Percentiles rank a stretch among this genome's conserved stretches.
Conservation (phyloP, 2,113 vertebrate genomes). For the Glaucomys volans region DNA sequence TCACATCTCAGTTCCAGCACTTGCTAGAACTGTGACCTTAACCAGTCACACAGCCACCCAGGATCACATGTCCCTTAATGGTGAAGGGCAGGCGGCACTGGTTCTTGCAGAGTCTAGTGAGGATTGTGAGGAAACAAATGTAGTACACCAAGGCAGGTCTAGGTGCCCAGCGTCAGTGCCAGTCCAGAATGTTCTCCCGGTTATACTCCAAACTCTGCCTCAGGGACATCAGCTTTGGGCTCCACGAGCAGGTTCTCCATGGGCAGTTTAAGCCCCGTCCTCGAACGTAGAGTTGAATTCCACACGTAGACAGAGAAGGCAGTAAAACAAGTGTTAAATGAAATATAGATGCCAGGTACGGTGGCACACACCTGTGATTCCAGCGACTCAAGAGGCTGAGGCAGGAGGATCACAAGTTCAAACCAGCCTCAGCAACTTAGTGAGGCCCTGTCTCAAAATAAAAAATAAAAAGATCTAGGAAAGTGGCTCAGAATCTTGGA, state of each 20-base stretch:
- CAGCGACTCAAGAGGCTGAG: not conserved
- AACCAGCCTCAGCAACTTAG: not conserved
- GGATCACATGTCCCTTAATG: not conserved
- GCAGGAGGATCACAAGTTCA: not conserved
- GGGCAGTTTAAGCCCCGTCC: not conserved
- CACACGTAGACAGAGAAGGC: not conserved
- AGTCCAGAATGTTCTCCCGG: not conserved
- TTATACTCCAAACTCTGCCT: not conserved
- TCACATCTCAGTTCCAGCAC: not conserved
- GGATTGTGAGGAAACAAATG: not conserved
- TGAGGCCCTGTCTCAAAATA: not conserved
- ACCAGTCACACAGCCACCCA: not conserved
- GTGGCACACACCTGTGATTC: not conserved
- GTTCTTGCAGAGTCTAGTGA: not conserved
- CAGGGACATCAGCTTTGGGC: not conserved
- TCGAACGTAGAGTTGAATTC: not conserved
- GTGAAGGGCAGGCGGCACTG: not conserved
- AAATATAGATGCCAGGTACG: not conserved
- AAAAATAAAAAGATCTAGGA: not conserved
- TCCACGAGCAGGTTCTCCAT: not conserved
- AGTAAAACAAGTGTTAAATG: fast-evolving
- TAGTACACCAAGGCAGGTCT: not conserved
- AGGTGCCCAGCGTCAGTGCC: not conserved
- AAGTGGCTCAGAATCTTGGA: not conserved
- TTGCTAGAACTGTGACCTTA: not conserved